A percentile compares a stretch with the other conserved stretches of the same genome.
phyloP scores from a whole-genome alignment of 2,888 invertebrate species.

The Eupithecia insigniata region DNA sequence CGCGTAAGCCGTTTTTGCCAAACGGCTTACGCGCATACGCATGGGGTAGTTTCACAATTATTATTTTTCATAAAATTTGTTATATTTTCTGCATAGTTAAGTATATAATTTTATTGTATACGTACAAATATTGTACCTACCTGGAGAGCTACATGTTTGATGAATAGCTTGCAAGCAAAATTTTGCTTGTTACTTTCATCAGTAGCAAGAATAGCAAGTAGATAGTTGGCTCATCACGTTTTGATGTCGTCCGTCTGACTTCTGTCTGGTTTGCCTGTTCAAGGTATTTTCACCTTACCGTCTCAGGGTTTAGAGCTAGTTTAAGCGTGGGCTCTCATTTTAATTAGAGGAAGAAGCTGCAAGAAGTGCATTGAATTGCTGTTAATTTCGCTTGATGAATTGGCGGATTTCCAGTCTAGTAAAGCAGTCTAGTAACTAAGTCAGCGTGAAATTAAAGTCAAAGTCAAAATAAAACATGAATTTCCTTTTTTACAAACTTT shows the following conservation, averaged over 20 bases:
- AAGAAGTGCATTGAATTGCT: conserved; percentile 34
- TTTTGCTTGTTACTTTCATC: conserved; percentile 61
- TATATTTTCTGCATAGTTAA: too few relatives aligned
- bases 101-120: too few relatives aligned
- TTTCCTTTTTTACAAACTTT: too few relatives aligned
- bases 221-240: conserved; percentile 57
- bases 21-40: too few relatives aligned
- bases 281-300: conserved; percentile 42
- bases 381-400: conserved; percentile 42
- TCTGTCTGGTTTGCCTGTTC: conserved; percentile 28
- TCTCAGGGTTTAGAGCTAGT: conserved; percentile 27
- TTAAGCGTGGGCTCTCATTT: conserved; percentile 41
- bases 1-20: too few relatives aligned
- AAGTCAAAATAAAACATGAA: too few relatives aligned
- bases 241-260: conserved; percentile 45
- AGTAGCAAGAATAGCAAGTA: conserved; percentile 53
- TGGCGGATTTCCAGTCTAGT: conserved; percentile 35
- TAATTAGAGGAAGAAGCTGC: conserved; percentile 49
- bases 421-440: too few relatives aligned
- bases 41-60: background rate
- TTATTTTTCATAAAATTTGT: too few relatives aligned
- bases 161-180: conserved; percentile 41
- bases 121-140: too few relatives aligned
- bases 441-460: too few relatives aligned
- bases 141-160: background rate